Evolutionary conservation across 2,113 vertebrate species (phyloP).

Genomic region (Pycnonotus jocosus): DNA sequence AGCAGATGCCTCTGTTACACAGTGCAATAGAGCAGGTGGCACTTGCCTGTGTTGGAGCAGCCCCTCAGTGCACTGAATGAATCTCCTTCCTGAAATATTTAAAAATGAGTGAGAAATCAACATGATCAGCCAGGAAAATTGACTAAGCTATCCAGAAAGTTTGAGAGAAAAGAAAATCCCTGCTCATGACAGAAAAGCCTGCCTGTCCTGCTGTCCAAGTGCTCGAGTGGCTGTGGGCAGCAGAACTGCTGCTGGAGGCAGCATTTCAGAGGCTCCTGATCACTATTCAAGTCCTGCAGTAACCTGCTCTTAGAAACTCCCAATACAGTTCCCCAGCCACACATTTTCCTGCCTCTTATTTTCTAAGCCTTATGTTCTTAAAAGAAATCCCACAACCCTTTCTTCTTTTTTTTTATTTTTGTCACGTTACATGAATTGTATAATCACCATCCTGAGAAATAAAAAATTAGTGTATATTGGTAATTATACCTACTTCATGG

Average conservation of each 20-base stretch:
- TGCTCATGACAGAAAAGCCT: not conserved
- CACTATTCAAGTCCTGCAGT: conserved; percentile 35
- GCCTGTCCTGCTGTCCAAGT: not conserved
- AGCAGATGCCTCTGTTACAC: conserved; percentile 33
- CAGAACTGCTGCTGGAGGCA: conserved; percentile 13
- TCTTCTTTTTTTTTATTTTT: not conserved
- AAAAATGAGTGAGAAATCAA: conserved; percentile 29
- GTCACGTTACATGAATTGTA: not conserved
- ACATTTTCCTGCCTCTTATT: not conserved
- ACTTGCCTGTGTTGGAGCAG: not conserved
- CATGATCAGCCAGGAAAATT: not conserved
- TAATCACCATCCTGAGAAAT: not conserved
- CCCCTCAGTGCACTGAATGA: not conserved
- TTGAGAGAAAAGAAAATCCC: not conserved
- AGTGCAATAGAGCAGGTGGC: conserved; percentile 17
- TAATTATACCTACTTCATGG: not conserved
- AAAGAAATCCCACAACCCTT: not conserved
- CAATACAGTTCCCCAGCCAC: conserved; percentile 14
- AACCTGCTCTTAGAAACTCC: conserved; percentile 22
- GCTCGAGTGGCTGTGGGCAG: not conserved
- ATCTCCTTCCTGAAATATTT: conserved; percentile 13
- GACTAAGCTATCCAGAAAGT: not conserved
- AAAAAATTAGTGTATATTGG: not conserved
- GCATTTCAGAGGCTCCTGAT: not conserved
- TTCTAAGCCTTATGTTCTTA: not conserved